Base-by-base conservation (phyloP, 1,140 invertebrate species). In the Drosophila prosaltans region DNA sequence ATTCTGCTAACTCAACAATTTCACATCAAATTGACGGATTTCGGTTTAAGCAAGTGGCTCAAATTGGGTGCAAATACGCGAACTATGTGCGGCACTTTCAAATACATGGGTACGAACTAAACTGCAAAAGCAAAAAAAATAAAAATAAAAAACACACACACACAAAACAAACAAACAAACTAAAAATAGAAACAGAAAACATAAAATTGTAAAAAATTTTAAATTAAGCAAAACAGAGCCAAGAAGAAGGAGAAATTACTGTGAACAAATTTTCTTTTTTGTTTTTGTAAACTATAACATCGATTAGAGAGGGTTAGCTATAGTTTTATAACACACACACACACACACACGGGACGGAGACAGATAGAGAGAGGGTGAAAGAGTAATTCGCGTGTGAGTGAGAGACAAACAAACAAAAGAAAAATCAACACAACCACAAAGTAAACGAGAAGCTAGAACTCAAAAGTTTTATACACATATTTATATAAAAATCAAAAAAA, bases 1-100 rank as follows among this genome's bases (percentile, higher is more conserved):
- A 95, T 98, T 76, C 92, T 98, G n/a, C 93, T 98, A 64, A 96
- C 98, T 90, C 86, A 93, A 9, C 93, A 96, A 64, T 95, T 95
- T 54, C 96, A 98, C 92, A 94, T 97, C 26, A 95, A 97, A 81
- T 88, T 98, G 11, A 97, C 96, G 59, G 98, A 98, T 93, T 99
- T 98, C 93, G 97, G 98, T n/a, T 93, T 98, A 40, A 96, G 97
- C 65, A 98, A 98, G 94, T 98, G 97, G 97, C 93, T 98, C 43
- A 94, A 94, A 43, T 93, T 95, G 61, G 96, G 96, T 21, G 93
- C 95, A 51, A 94, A 95, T 71, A 98, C 97, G 0, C 94, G 93
- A 48, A 99, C 97, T 3, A 95, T 98, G 77, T 98, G 97, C 93
- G 98, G 97, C 72, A 98, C 98, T 39, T 94, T 96, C 43, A 95